Percentiles rank a stretch among this genome's conserved stretches.
Conservation (phyloP, 2,797 vertebrate genomes). For the Eospalax fontanierii region DNA sequence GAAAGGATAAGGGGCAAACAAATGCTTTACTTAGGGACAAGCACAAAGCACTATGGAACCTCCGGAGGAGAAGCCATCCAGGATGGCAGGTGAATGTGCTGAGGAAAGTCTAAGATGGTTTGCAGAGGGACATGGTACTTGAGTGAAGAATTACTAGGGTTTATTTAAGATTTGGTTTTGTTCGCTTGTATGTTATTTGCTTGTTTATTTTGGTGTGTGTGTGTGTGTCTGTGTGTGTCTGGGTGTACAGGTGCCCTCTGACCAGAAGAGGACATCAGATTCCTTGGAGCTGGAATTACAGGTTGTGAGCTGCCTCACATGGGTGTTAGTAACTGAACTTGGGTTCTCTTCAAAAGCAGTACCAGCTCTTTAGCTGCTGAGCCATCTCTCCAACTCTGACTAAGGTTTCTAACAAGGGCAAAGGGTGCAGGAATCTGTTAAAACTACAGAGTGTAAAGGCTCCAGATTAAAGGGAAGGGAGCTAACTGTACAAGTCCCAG, state of each 20-base stretch:
- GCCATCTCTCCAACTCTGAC: no score
- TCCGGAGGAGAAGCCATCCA: neutral
- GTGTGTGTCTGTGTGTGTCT: no score
- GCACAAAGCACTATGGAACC: neutral
- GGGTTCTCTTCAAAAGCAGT: no score
- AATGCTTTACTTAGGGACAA: neutral
- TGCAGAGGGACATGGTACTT: neutral
- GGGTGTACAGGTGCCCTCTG: no score
- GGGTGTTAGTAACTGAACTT: no score
- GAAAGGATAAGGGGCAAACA: neutral
- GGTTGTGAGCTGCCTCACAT: no score
- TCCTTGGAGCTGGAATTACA: no score
- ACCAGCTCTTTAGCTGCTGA: no score
- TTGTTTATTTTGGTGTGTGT: no score
- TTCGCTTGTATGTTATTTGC: no score
- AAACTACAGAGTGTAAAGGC: neutral
- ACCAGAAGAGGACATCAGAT: no score
- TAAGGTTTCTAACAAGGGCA: neutral
- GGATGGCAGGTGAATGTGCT: neutral
- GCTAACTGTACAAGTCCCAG: neutral
- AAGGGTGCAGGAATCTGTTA: neutral
- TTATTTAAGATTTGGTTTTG: neutral
- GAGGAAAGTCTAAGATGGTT: neutral
- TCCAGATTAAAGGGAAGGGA: neutral
- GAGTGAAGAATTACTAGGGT: conserved; percentile 30